phyloP scores from a whole-genome alignment of 1,140 invertebrate genomes.

The Lepeophtheirus salmonis region DNA sequence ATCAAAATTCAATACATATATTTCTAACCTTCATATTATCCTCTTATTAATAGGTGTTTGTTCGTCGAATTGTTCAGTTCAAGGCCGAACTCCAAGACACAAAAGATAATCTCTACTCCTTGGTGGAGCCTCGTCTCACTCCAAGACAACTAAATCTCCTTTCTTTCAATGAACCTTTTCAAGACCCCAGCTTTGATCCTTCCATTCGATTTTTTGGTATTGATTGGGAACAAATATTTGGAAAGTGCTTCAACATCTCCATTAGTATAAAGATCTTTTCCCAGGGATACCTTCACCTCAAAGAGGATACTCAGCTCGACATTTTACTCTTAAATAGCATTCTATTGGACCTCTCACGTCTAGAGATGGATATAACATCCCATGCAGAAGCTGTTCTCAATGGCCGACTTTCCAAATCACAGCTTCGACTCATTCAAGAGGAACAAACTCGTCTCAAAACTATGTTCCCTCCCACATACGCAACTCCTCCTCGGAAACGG shows the following conservation, averaged over 20 bases:
- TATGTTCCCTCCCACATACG: too few relatives aligned
- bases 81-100: constrained; percentile 7
- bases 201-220: constrained; percentile 8
- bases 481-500: not conserved
- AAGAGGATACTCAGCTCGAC: not conserved
- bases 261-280: not conserved
- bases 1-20: not conserved
- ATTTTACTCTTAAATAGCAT: constrained; percentile 9
- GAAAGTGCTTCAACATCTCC: not conserved
- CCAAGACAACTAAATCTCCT: not conserved
- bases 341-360: not conserved
- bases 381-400: constrained; percentile 6
- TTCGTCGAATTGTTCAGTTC: constrained; percentile 4
- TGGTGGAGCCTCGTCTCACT: not conserved
- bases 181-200: constrained; percentile 8
- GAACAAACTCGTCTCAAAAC: constrained; percentile 1
- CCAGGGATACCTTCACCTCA: not conserved
- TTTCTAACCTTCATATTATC: not conserved
- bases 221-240: constrained; percentile 11
- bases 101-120: not conserved
- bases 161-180: not conserved
- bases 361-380: not conserved
- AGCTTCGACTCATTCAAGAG: constrained; percentile 3
- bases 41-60: constrained; percentile 5
- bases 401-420: constrained; percentile 1